Evolutionary conservation across 2,797 vertebrate species (phyloP).

Genomic region (Myiotriccus ornatus): DNA sequence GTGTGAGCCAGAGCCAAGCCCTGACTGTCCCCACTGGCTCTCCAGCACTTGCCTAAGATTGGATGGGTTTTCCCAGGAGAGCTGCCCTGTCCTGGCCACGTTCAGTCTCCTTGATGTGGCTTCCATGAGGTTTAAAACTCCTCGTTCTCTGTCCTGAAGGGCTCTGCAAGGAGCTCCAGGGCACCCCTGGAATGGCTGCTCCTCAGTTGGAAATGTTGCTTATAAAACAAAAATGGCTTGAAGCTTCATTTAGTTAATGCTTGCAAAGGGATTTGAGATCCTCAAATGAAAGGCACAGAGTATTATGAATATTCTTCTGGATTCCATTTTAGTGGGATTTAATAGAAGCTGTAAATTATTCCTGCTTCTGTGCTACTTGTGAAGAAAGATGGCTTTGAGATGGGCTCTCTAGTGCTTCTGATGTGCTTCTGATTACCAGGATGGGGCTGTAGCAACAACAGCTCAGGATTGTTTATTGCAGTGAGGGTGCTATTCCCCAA

Average conservation of each 20-base stretch:
- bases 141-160: not conserved
- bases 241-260: slow-evolving; percentile 52
- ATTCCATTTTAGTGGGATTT: slow-evolving; percentile 22
- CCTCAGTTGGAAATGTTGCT: not conserved
- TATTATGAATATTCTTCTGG: slow-evolving; percentile 14
- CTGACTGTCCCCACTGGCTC: not conserved
- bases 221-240: not conserved
- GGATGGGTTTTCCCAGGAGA: not conserved
- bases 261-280: slow-evolving; percentile 31
- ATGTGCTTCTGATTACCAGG: not conserved
- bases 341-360: slow-evolving; percentile 43
- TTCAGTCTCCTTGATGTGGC: not conserved
- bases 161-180: not conserved
- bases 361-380: not conserved
- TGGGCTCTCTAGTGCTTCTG: not conserved
- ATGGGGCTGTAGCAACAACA: not conserved
- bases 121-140: not conserved
- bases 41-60: not conserved
- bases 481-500: not conserved
- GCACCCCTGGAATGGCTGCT: not conserved
- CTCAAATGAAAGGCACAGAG: not conserved
- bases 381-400: not conserved
- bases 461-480: not conserved
- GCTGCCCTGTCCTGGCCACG: not conserved
- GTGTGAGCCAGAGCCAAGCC: not conserved